Evolutionary conservation across 2,888 invertebrate genomes (phyloP), one percentile per base, ranked within the genome.

Genomic region (Amphimallon solstitiale): DNA sequence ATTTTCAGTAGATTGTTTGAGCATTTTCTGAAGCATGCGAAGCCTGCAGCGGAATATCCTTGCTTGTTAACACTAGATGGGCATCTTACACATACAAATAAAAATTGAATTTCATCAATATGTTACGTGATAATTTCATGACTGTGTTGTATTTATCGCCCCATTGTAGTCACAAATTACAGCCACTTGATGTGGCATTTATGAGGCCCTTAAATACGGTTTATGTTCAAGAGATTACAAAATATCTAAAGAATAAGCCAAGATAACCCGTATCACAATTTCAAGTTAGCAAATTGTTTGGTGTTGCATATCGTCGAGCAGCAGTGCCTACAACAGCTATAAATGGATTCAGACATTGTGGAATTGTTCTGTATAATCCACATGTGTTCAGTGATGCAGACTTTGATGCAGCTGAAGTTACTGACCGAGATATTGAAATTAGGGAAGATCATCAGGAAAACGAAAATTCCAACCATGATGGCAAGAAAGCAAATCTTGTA

Each of bases 121-220:
- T 23, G 23, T 2, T 5, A 23, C 23, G 23, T 23, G 23, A 23
- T 23, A 2, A 23, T 23, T 23, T 23, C 23, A 5, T 23, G 23
- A 23, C 23, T 23, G 23, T 23, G 23, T 23, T 23, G 23, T 23
- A n/a, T n/a, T n/a, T 78, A 23, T 78, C 77, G 9, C 76, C 76
- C 23, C 72, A 78, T 60, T 69, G 68, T 43, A 72, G 72, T 9
- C 74, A 76, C 54, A 70, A 72, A 35, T 61, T 77, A 12, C 52
- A 52, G 37, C 48, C 9, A n/a, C 15, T 48, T 14, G 48, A 48
- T 19, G 48, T 48, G 21, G 15, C 15, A 14, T 48, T 17, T 15
- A 40, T 40, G 40, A 7, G 12, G 12, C 3, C 3, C 15, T 40
- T 40, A 40, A 48, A 19, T 15, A 19, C 19, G n/a, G 2, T 14